These are phyloP conservation scores for Pseudanteris insignis DNA, from an alignment of 2,888 invertebrate genomes.

Conservation along the genomic window DNA sequence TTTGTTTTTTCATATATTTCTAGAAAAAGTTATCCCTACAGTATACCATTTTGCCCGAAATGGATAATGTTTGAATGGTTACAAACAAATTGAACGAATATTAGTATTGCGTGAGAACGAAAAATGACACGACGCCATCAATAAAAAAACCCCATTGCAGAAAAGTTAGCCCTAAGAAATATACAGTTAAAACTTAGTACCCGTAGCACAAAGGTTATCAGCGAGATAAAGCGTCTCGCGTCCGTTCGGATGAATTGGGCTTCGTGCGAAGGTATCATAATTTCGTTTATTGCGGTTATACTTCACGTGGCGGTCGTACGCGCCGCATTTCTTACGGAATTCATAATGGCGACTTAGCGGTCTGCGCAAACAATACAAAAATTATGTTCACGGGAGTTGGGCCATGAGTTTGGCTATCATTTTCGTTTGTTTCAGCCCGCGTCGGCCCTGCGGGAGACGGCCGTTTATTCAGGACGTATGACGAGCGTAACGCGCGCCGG, in stretches of 20 bases:
- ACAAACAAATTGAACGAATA: too few species aligned
- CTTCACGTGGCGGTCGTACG: constrained; percentile 42
- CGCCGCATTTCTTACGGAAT: constrained; percentile 50
- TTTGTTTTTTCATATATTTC: too few species aligned
- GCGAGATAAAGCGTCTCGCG: constrained; percentile 26
- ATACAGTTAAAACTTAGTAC: too few species aligned
- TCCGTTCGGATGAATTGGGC: constrained; percentile 37
- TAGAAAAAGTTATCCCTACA: too few species aligned
- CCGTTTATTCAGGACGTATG: constrained; percentile 58
- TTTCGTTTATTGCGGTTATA: constrained; percentile 54
- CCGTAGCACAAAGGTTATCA: too few species aligned
- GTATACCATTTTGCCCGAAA: too few species aligned
- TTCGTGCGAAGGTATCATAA: constrained; percentile 51
- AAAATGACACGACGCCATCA: too few species aligned
- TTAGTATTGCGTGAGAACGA: too few species aligned
- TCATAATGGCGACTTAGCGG: constrained; percentile 50
- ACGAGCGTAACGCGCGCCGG: constrained; percentile 48
- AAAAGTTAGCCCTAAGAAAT: too few species aligned
- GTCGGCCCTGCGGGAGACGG: constrained; percentile 44
- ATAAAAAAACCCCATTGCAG: too few species aligned
- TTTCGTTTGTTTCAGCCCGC: constrained; percentile 49
- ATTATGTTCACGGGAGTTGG: constrained; percentile 64
- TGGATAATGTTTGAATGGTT: too few species aligned
- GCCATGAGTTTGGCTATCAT: constrained; percentile 59
- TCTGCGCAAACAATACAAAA: constrained; percentile 61